These are phyloP conservation scores for Caenorhabditis sp. DNA, from an alignment of 2,888 invertebrate genomes.

Conservation along the genomic window DNA sequence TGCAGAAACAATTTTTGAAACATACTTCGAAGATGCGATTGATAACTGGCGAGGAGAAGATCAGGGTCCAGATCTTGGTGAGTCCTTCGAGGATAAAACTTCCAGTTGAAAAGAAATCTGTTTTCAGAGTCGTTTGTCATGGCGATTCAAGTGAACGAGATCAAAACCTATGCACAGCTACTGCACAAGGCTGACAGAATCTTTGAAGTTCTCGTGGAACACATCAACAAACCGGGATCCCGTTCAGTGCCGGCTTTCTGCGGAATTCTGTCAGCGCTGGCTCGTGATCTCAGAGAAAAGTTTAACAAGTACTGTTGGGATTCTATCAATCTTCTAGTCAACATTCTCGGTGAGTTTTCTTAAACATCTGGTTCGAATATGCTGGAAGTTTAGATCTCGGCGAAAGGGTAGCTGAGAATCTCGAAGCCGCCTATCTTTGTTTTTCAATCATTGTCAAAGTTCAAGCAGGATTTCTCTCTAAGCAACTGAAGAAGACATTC, in stretches of 20 bases:
- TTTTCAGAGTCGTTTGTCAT: constrained; percentile 87
- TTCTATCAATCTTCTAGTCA: constrained; percentile 67
- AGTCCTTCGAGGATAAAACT: background rate
- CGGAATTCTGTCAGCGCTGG: constrained; percentile 71
- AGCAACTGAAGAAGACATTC: constrained; percentile 87
- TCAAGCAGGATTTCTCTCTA: constrained; percentile 90
- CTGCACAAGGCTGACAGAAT: constrained; percentile 86
- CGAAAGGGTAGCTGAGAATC: constrained; percentile 61
- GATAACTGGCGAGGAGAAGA: constrained; percentile 58
- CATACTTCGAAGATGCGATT: constrained; percentile 55
- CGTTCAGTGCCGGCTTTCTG: constrained; percentile 66
- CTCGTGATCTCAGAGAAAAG: constrained; percentile 74
- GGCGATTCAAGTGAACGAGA: constrained; percentile 88
- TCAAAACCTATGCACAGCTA: constrained; percentile 90
- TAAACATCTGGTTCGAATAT: background rate
- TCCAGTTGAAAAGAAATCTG: background rate
- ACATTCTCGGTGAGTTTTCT: constrained; percentile 63
- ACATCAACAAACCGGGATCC: constrained; percentile 87
- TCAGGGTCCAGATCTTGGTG: constrained; percentile 58
- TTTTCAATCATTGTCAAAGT: constrained; percentile 94
- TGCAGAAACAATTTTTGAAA: constrained; percentile 54
- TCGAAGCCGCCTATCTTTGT: constrained; percentile 92
- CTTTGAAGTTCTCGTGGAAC: constrained; percentile 87
- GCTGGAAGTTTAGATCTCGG: constrained; percentile 55
- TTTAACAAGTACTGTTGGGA: constrained; percentile 74